phyloP scores from a whole-genome alignment of 2,888 invertebrate species.

The Corythucha ciliata region DNA sequence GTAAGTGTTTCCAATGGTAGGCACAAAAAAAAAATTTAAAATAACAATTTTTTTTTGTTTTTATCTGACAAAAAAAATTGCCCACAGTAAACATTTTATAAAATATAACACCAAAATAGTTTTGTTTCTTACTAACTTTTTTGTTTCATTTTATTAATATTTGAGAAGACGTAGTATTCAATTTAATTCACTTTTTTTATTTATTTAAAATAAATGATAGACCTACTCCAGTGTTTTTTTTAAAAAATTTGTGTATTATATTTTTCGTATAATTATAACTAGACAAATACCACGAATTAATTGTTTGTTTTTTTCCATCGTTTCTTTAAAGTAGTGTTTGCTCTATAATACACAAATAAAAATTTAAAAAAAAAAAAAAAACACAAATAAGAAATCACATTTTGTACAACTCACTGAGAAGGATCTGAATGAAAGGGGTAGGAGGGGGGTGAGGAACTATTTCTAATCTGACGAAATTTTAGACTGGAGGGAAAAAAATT shows the following conservation, averaged over 20 bases:
- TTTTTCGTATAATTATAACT: constrained; percentile 25
- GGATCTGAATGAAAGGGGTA: background rate
- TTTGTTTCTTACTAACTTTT: constrained; percentile 27
- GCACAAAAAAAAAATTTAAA: too few species aligned
- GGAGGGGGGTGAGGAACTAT: background rate
- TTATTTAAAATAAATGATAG: constrained; percentile 25
- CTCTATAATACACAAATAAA: constrained; percentile 26
- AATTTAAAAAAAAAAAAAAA: constrained; percentile 6
- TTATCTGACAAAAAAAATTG: background rate
- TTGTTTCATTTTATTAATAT: constrained; percentile 20
- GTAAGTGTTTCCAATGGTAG: too few species aligned
- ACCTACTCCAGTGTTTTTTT: constrained; percentile 27
- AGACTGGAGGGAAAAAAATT: background rate
- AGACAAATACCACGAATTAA: constrained; percentile 27
- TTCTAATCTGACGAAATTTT: background rate
- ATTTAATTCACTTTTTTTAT: constrained; percentile 5
- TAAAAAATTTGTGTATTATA: constrained; percentile 29
- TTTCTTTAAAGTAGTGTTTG: constrained; percentile 29
- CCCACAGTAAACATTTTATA: constrained; percentile 28
- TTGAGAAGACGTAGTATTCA: constrained; percentile 27
- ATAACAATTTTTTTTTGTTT: constrained; percentile 1
- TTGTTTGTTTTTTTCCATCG: constrained; percentile 18
- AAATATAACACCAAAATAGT: constrained; percentile 31
- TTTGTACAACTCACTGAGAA: constrained; percentile 1
- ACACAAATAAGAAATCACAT: constrained; percentile 4